Base-by-base conservation (phyloP, 2,888 invertebrate genomes). In the Fissipunctia ypsillon region DNA sequence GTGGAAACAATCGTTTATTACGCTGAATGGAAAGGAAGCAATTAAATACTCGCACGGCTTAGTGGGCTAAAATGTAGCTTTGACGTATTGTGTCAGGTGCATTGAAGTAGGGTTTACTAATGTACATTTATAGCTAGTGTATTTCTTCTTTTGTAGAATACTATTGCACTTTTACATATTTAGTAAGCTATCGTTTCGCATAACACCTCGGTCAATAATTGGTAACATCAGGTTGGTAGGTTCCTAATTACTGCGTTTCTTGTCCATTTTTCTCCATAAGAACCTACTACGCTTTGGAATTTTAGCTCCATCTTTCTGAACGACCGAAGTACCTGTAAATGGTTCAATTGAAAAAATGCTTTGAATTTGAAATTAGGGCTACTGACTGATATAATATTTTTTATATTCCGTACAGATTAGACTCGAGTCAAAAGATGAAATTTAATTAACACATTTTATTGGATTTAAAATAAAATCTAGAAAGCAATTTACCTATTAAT, bases 401-500 rank as follows among this genome's bases (percentile, higher is more conserved):
- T 35, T 45, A 50, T 28, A 45, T 14, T 54, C 45, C 1, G 12
- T 56, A 22, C 25, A 73, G 19, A 54, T 54, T 10, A 28, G 19
- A 48, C 10, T 54, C 38, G 3, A 56, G 0, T n/a, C 56, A 19
- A 75, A 66, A 22, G 9, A 60, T n/a, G 19, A 54, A 54, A 56
- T 10, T 31, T 22, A 50, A 50, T 45, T 38, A 63, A 48, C 35
- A 63, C 52, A 45, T 31, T 54, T 60, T 10, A 28, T 6, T 22
- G 22, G 7, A 22, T 45, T 7, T 22, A 45, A 43, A 28, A 31
- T 54, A 56, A 66, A 63, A 60, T 60, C 54, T 3, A 38, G 22
- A 31, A 19, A n/a, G 45, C 25, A 63, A 73, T n/a, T n/a, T n/a
- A n/a, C n/a, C n/a, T n/a, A n/a, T 83, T 78, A 75, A 84, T 81